Percentiles rank a stretch among this genome's conserved stretches.
Conservation (phyloP, 1,140 invertebrate genomes). For the Lepidurus packardi region DNA sequence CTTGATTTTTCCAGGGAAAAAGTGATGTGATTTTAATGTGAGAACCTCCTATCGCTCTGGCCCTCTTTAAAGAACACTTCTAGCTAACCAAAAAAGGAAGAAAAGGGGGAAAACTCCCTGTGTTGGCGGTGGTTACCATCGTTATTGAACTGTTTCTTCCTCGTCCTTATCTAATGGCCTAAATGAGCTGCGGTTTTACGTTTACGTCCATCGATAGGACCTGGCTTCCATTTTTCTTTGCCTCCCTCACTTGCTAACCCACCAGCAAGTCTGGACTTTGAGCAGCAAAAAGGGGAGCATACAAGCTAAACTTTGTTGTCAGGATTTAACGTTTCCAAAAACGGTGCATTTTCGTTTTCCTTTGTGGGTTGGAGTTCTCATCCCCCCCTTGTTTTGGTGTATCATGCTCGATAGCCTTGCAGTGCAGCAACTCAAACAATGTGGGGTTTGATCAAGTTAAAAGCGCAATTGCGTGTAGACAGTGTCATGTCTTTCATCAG, state of each 20-base stretch:
- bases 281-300: too few relatives aligned
- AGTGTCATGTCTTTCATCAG: constrained; percentile 19
- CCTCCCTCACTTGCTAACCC: neutral
- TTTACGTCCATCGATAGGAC: constrained; percentile 12
- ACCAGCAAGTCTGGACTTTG: neutral
- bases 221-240: neutral
- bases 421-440: neutral
- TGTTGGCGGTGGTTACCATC: neutral
- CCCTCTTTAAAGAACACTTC: neutral
- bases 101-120: neutral
- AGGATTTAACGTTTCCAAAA: neutral
- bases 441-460: neutral
- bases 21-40: constrained; percentile 8
- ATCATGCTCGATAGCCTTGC: neutral
- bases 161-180: neutral
- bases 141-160: neutral
- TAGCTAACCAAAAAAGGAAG: neutral
- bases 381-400: neutral
- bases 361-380: neutral
- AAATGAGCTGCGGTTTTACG: neutral
- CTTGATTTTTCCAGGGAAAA: neutral
- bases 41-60: neutral
- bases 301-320: neutral
- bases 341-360: neutral
- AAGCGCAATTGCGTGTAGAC: neutral